Conservation (phyloP, 37 sponge, comb jelly and placozoan species). For the Chondrosia reniformis region DNA sequence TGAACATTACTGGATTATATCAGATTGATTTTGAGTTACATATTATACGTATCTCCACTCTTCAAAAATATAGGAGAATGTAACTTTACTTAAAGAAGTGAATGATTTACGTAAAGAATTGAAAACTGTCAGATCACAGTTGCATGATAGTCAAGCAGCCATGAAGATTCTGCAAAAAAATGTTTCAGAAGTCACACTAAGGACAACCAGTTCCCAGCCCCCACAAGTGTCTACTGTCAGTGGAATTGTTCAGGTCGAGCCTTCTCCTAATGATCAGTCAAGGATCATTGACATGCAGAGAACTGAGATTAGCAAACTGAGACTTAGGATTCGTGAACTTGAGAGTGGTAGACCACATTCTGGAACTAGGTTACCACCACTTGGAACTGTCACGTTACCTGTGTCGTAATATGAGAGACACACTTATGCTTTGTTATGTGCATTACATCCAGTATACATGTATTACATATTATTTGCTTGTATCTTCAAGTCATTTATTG, state of each 20-base stretch:
- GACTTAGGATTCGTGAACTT: slow-evolving; percentile 61
- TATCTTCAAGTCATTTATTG: not conserved
- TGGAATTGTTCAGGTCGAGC: slow-evolving; percentile 57
- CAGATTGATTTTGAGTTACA: too few species aligned
- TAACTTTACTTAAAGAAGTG: slow-evolving; percentile 90
- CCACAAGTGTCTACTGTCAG: not conserved
- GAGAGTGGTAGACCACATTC: slow-evolving; percentile 33
- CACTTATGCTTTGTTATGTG: not conserved
- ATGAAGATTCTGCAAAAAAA: slow-evolving; percentile 78
- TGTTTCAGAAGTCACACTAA: slow-evolving; percentile 48
- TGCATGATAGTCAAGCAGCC: slow-evolving; percentile 79
- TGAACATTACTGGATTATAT: too few species aligned
- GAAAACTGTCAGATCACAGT: slow-evolving; percentile 70
- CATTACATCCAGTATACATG: not conserved
- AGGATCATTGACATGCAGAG: slow-evolving; percentile 92
- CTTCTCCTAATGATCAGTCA: slow-evolving; percentile 39
- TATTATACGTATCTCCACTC: not conserved
- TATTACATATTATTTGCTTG: not conserved
- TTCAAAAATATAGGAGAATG: slow-evolving; percentile 75
- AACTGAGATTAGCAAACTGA: slow-evolving; percentile 76
- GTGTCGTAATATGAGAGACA: slow-evolving; percentile 24
- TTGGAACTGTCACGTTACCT: slow-evolving; percentile 27
- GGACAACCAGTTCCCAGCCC: slow-evolving; percentile 18
- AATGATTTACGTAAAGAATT: slow-evolving; percentile 91
- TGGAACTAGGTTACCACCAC: slow-evolving; percentile 48